Evolutionary conservation across 2,888 invertebrate genomes (phyloP).

Genomic region (Galerucella nymphaeae): DNA sequence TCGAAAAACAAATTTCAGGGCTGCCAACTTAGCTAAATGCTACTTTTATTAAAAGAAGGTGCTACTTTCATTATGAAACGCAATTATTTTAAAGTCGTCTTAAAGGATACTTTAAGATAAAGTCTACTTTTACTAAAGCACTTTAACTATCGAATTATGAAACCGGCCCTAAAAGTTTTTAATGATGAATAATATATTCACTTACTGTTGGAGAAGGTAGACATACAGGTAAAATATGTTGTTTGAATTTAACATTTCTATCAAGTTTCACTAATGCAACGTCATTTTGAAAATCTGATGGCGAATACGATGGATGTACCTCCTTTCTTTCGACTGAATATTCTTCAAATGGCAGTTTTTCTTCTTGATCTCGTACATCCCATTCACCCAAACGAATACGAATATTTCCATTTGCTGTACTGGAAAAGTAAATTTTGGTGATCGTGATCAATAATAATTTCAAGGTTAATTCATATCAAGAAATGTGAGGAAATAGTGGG

Average conservation of each 20-base stretch:
- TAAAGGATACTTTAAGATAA: too few relatives aligned
- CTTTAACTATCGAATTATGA: too few relatives aligned
- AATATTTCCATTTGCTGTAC: slow-evolving; percentile 88
- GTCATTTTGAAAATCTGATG: slow-evolving; percentile 91
- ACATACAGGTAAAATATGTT: slow-evolving; percentile 93
- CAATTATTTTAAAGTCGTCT: too few relatives aligned
- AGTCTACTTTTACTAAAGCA: too few relatives aligned
- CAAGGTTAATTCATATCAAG: neutral
- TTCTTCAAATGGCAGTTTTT: slow-evolving; percentile 87
- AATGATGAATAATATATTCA: neutral
- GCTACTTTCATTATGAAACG: too few relatives aligned
- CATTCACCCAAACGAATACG: slow-evolving; percentile 92
- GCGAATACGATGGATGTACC: slow-evolving; percentile 91
- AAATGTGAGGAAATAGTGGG: neutral
- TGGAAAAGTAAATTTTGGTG: slow-evolving; percentile 61
- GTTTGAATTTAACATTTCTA: slow-evolving; percentile 85
- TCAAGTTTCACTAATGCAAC: slow-evolving; percentile 86
- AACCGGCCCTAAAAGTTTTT: too few relatives aligned
- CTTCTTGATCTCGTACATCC: slow-evolving; percentile 89
- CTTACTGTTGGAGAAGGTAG: slow-evolving; percentile 77
- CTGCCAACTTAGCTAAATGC: too few relatives aligned
- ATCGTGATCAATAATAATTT: too few relatives aligned
- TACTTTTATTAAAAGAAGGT: too few relatives aligned
- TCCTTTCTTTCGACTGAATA: slow-evolving; percentile 89
- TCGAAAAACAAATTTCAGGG: too few relatives aligned